Conservation (phyloP, 1,140 invertebrate species). For the Drosophila tsacasi region DNA sequence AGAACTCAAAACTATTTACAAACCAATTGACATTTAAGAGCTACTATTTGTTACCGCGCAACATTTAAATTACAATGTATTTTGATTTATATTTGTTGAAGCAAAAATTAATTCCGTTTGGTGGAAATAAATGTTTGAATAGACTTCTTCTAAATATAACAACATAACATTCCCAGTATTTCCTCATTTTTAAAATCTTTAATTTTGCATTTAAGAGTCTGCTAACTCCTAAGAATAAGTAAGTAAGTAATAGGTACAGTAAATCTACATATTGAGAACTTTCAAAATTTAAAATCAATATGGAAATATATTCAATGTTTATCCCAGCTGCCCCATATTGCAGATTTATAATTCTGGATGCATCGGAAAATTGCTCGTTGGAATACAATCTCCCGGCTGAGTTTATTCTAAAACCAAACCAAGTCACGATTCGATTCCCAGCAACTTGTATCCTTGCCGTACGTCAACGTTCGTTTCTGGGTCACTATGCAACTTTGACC, state of each 20-base stretch:
- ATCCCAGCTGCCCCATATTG: not conserved
- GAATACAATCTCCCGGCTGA: not conserved
- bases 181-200: not conserved
- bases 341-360: constrained; percentile 1
- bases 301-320: not conserved
- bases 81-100: not conserved
- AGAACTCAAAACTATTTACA: not conserved
- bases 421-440: constrained; percentile 32
- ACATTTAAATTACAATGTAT: not conserved
- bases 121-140: fast-evolving
- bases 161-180: not conserved
- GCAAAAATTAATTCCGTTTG: not conserved
- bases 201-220: not conserved
- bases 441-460: constrained; percentile 58
- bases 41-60: not conserved
- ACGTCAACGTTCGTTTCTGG: constrained; percentile 65
- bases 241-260: not conserved
- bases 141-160: not conserved
- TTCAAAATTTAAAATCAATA: not conserved
- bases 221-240: not conserved
- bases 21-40: not conserved
- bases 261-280: not conserved
- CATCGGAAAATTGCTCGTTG: constrained; percentile 5
- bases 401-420: not conserved
- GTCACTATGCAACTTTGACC: constrained; percentile 78